phyloP scores from a whole-genome alignment of 1,140 invertebrate genomes.

The Cotesia vestalis region DNA sequence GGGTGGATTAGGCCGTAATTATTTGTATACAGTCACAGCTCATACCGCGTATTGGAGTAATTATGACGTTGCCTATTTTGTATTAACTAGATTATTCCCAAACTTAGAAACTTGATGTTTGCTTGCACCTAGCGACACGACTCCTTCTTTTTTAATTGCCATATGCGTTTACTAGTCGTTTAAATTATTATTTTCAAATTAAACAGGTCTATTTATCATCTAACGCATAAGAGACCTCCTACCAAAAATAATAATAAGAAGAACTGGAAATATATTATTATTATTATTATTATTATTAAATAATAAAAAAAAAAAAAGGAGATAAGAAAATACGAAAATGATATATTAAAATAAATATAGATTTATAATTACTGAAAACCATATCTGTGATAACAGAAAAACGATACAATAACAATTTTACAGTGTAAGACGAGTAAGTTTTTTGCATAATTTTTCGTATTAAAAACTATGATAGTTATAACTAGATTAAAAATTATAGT shows the following conservation, averaged over 20 bases:
- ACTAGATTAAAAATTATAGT: not conserved
- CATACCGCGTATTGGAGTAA: slow-evolving; percentile 80
- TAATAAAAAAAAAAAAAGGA: not conserved
- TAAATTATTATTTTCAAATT: not conserved
- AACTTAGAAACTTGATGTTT: slow-evolving; percentile 65
- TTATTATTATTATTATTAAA: not conserved
- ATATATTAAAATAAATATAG: slow-evolving; percentile 18
- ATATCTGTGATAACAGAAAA: slow-evolving; percentile 64
- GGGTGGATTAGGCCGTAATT: slow-evolving; percentile 69
- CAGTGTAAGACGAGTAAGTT: slow-evolving; percentile 40
- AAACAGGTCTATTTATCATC: slow-evolving; percentile 27
- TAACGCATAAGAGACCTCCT: slow-evolving; percentile 52
- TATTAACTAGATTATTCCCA: slow-evolving; percentile 73
- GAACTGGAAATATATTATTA: not conserved
- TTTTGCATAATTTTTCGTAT: slow-evolving; percentile 48
- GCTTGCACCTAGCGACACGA: slow-evolving; percentile 43
- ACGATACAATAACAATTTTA: slow-evolving; percentile 63
- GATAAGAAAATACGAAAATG: slow-evolving; percentile 13
- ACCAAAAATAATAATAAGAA: slow-evolving; percentile 37
- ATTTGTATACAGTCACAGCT: slow-evolving; percentile 74
- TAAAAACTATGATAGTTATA: slow-evolving; percentile 20
- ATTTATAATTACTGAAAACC: slow-evolving; percentile 50
- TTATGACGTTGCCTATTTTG: slow-evolving; percentile 76
- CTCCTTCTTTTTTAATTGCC: slow-evolving; percentile 40
- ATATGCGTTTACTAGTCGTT: slow-evolving; percentile 55